phyloP scores from a whole-genome alignment of 1,140 invertebrate species.

The Drosophila pectinifera region DNA sequence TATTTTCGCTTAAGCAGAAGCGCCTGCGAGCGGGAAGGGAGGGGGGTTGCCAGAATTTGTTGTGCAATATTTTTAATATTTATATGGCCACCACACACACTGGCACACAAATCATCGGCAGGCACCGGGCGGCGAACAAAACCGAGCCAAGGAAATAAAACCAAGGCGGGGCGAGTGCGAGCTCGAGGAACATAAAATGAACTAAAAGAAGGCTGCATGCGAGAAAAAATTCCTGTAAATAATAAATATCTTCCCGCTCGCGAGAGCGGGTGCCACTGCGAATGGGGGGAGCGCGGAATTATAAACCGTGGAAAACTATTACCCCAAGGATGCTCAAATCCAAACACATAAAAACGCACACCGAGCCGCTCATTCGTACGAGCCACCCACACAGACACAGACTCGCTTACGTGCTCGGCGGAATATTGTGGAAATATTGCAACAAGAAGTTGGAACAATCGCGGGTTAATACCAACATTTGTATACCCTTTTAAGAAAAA shows the following conservation, averaged over 20 bases:
- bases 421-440: slow-evolving; percentile 77
- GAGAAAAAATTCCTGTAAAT: slow-evolving; percentile 79
- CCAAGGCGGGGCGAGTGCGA: slow-evolving; percentile 30
- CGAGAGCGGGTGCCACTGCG: slow-evolving; percentile 10
- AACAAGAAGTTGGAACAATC: slow-evolving; percentile 41
- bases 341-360: slow-evolving; percentile 62
- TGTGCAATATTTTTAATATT: slow-evolving; percentile 82
- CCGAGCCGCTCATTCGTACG: slow-evolving; percentile 5
- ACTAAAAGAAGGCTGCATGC: slow-evolving; percentile 57
- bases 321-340: slow-evolving; percentile 82
- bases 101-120: slow-evolving; percentile 79
- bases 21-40: not conserved
- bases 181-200: slow-evolving; percentile 43
- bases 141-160: slow-evolving; percentile 45
- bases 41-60: slow-evolving; percentile 49
- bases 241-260: slow-evolving; percentile 69
- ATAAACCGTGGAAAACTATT: slow-evolving; percentile 83
- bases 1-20: slow-evolving; percentile 51
- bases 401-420: slow-evolving; percentile 70
- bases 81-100: slow-evolving; percentile 76
- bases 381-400: slow-evolving; percentile 45
- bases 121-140: slow-evolving; percentile 49
- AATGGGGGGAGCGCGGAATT: slow-evolving; percentile 72
- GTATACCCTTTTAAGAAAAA: slow-evolving; percentile 32
- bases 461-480: not conserved